Base-by-base conservation (phyloP, 2,797 vertebrate genomes). In the Tapirus indicus region DNA sequence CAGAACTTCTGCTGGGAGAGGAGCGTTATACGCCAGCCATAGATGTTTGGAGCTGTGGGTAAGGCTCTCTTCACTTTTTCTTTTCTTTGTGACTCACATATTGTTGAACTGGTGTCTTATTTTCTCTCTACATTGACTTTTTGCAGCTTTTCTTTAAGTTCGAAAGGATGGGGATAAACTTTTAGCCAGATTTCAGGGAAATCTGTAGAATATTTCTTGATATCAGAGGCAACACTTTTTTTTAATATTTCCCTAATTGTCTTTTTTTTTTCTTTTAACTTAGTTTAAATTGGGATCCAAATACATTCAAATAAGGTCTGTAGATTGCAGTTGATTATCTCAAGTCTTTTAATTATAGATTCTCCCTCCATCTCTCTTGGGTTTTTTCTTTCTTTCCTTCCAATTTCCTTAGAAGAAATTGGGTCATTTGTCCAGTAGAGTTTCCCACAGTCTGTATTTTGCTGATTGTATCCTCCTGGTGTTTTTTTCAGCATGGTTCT, bases 11-110 rank as follows among this genome's bases (percentile, higher is more conserved):
- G 79, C 98, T 99, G 94, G 99, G 99, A 69, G 99, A 99, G 98
- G 99, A 99, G 96, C 98, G 99, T 78, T 99, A 99, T 98, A 99
- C 99, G 2, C 99, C 99, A 0, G 99, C 99, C 93, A 99, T 99
- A 56, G 99, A 99, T 44, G 99, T 99, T 66, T 99, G 99, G 99
- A 99, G 99, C 98, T 99, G 99, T 98, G 99, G 99, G 99, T 99
- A 98, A 99, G 99, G 88, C 12, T 72, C 44, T 78, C 66, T 85
- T 92, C 38, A 52, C 13, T 52, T 85, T 96, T 91, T 96, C 54
- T 93, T 91, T 95, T 83, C 52, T 75, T 74, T 88, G 29, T 92
- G 90, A 92, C 25, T 95, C 32, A 94, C 38, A 35, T 92, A 44
- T 64, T 86, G 5, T 93, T 97, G 74, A 60, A 62, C 32, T 27